These are phyloP conservation scores for Bubalus kerabau DNA, from an alignment of 2,113 vertebrate species.

Conservation along the genomic window DNA sequence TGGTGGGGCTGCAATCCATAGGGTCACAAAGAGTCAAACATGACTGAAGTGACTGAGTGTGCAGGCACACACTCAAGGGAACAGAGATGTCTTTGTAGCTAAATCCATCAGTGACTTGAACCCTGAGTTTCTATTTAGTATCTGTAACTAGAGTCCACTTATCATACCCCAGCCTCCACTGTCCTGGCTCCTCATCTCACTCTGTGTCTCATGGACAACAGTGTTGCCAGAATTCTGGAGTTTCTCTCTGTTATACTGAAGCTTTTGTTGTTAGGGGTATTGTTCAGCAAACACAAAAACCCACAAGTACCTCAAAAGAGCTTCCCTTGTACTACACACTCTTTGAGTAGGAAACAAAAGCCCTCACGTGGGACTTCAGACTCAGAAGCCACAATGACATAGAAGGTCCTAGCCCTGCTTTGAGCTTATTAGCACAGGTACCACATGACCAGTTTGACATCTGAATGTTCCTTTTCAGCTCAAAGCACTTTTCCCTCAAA, in stretches of 20 bases:
- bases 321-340: neutral
- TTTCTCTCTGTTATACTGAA: neutral
- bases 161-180: fast-evolving
- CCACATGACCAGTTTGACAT: neutral
- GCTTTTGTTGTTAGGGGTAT: neutral
- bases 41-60: neutral
- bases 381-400: neutral
- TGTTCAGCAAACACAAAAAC: neutral
- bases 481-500: neutral
- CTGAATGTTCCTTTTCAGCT: neutral
- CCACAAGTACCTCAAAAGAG: neutral
- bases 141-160: neutral
- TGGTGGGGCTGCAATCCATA: neutral
- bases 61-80: neutral
- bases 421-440: neutral
- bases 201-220: neutral
- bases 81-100: neutral
- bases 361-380: neutral
- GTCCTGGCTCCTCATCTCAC: fast-evolving
- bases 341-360: neutral
- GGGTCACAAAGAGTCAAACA: neutral
- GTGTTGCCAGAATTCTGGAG: neutral
- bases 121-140: neutral
- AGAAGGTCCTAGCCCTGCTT: neutral
- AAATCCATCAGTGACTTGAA: neutral